A percentile compares a stretch with the other conserved stretches of the same genome.
phyloP scores from a whole-genome alignment of 2,113 vertebrate species.

The Australoheros scitulus region DNA sequence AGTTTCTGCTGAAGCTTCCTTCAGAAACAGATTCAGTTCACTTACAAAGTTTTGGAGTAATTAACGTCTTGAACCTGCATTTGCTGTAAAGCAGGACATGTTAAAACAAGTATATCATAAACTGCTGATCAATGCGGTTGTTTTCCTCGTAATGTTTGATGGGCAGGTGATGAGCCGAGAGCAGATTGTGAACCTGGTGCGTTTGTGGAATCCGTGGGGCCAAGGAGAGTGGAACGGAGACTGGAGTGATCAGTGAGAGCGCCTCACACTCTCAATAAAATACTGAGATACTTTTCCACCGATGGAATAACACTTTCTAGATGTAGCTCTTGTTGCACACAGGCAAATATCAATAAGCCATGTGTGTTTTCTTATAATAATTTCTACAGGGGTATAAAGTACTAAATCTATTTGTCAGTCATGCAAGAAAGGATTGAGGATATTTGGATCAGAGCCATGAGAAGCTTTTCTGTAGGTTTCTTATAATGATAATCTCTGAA shows the following conservation, averaged over 20 bases:
- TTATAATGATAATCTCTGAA: background rate
- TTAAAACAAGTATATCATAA: background rate
- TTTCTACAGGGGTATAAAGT: background rate
- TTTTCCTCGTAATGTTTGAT: background rate
- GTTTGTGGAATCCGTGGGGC: slow-evolving; percentile 86
- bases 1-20: background rate
- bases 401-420: background rate
- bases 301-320: background rate
- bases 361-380: background rate
- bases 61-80: background rate
- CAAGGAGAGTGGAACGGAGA: slow-evolving; percentile 84
- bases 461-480: background rate
- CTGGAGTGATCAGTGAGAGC: slow-evolving; percentile 85
- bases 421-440: background rate
- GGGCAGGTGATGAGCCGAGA: slow-evolving; percentile 75
- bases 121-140: background rate
- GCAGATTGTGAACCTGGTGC: slow-evolving; percentile 76
- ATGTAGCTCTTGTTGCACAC: background rate
- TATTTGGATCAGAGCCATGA: background rate
- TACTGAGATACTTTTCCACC: background rate
- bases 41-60: background rate
- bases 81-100: background rate
- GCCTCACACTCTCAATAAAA: background rate
- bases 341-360: background rate
- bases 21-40: background rate